Percentiles rank a stretch among this genome's conserved stretches.
Evolutionary conservation across 2,113 vertebrate species (phyloP).

Genomic region (Copsychus sechellarum): DNA sequence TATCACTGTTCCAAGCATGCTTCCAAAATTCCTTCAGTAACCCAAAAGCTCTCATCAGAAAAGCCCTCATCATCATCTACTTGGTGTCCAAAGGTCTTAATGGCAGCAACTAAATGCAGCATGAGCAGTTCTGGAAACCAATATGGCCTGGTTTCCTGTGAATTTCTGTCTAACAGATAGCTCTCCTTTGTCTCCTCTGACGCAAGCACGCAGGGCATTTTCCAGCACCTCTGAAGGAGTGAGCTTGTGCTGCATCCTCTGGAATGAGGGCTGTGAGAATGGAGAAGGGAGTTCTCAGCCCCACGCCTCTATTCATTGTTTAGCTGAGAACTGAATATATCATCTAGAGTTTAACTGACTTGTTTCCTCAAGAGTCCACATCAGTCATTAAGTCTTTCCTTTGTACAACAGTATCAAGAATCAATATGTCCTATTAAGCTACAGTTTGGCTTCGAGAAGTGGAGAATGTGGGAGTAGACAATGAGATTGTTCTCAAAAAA

Average conservation of each 20-base stretch:
- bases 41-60: neutral
- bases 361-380: neutral
- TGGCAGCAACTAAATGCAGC: neutral
- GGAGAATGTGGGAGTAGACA: neutral
- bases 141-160: neutral
- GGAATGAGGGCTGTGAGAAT: neutral
- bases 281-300: neutral
- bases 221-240: neutral
- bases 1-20: neutral
- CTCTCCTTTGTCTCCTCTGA: accelerated
- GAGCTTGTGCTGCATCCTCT: neutral
- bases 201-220: neutral
- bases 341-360: neutral
- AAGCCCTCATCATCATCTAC: neutral
- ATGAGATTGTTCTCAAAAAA: neutral
- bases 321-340: neutral
- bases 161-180: neutral
- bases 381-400: neutral
- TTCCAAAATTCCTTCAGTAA: neutral
- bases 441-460: neutral
- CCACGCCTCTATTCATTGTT: neutral
- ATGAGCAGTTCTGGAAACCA: neutral
- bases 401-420: neutral
- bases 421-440: neutral
- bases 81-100: neutral